Base-by-base conservation (phyloP, 1,140 invertebrate genomes). In the Aphidius gifuensis region DNA sequence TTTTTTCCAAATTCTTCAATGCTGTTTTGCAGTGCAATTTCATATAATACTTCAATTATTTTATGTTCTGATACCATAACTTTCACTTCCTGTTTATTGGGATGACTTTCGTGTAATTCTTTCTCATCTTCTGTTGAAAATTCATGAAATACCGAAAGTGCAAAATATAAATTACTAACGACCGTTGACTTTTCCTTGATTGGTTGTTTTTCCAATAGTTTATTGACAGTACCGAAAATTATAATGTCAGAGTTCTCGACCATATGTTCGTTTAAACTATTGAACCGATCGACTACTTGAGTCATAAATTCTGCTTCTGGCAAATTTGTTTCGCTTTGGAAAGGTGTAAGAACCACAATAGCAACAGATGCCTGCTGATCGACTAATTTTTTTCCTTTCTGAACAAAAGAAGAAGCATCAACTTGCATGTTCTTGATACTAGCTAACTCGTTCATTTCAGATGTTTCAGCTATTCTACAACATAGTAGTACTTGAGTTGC, bases 361-460 rank as follows among this genome's bases (percentile, higher is more conserved):
- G 16, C 23, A 32, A 32, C 16, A 32, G 23, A 32, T 1, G 23
- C 23, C 2, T 32, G 23, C 4, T 32, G 23, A 32, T 32, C 23
- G 23, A 32, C 4, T 32, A 3, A 3, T 32, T 32, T 32, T 32
- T 1, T 32, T 32, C 23, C 21, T 4, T 69, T 61, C 66, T 72
- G 70, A 46, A 60, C 43, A 67, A 73, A 71, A 61, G 67, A 67
- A 8, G 63, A 40, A 9, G 23, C 23, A 70, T 32, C 7, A 58
- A 54, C 63, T 75, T 67, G 44, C 43, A 0, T 79, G 39, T 6
- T 72, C 65, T 70, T 66, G 1, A 70, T 64, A 42, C 69, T 74
- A 5, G 54, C 62, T 4, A 70, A 64, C 6, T 72, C 65, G 63
- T 77, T 48, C 61, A 80, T 45, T 72, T 80, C 70, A 9, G 66